Evolutionary conservation across 2,797 vertebrate species (phyloP), one percentile per base, ranked within the genome.

Genomic region (Enteromius paludinosus): DNA sequence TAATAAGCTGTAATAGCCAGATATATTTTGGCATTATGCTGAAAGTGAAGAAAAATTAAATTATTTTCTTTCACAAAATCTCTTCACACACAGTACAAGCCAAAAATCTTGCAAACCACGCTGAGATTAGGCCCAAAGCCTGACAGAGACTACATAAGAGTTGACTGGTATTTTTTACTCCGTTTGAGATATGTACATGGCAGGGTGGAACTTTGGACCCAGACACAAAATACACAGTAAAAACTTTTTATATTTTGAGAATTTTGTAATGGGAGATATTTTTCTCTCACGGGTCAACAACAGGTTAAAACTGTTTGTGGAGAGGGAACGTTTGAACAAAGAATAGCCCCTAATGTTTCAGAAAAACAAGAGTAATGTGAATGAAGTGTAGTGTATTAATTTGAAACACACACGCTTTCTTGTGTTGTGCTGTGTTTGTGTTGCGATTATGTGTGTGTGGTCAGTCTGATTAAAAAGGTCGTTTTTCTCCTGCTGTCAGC

Each of bases 381-480:
- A 82, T 52, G 75, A 76, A 62, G 73, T 45, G 38, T 49, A 38
- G 38, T 59, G 62, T 76, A 56, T 56, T 83, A 59, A 69, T 68
- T 35, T 76, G 62, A 82, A 66, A 66, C 47, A 82, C 35, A 56
- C 52, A 77, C 17, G 41, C 64, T 61, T 83, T 83, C 62, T 47
- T 69, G 23, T 77, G 64, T 56, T 59, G 64, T 20, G 64, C 81
- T 47, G 25, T 69, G 72, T 82, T 69, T 76, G 81, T 75, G 49
- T 75, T 82, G 71, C 33, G 11, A 28, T 45, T 66, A 45, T 75
- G 71, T 69, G 73, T 76, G 73, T 83, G 81, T 77, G 81, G 81
- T 77, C 81, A 83, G 52, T 70, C 81, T 83, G 81, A 83, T 83
- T 83, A 77, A 77, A 83, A 77, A 18, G 28, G 35, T 77, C 0